Base-by-base conservation (phyloP, 2,797 vertebrate genomes). In the Chiroxiphia lanceolata region DNA sequence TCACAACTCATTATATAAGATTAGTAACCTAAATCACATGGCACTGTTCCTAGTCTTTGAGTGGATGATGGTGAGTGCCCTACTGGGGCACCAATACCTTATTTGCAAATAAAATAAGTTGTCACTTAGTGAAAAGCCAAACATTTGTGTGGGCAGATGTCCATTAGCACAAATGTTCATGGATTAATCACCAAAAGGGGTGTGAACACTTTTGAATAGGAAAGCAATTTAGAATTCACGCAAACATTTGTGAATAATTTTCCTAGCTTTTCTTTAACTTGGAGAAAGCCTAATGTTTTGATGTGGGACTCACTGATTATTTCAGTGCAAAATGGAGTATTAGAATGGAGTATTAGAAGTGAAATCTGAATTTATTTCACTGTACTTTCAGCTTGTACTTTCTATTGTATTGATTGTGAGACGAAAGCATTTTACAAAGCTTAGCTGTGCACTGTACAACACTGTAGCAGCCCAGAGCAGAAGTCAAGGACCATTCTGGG, bases 41-140 rank as follows among this genome's bases (percentile, higher is more conserved):
- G 61, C 81, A 85, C 54, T 23, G 36, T 83, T 93, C 71, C 86
- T 96, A 15, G 74, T 90, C 85, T 81, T 67, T 75, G 88, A 85
- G 68, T 94, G 88, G 83, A 71, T 65, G 91, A 51, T 20, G 53
- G 75, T 44, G 68, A 90, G 75, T 95, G 90, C 78, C 93, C 91
- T 95, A 54, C 23, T 83, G 68, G 83, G 94, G 90, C 81, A 92
- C 69, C 21, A 47, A 59, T 85, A 94, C 89, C 95, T 96, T 95
- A 96, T 96, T 97, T 96, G 96, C 90, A 97, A 97, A 95, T 96
- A 94, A 95, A 96, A 97, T 96, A 96, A 95, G 86, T 95, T 96
- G 76, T 97, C 96, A 96, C 94, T 85, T 93, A 87, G 54, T 75
- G 80, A 95, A 96, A 90, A 97, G 92, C 93, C 81, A 95, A 95